phyloP scores from a whole-genome alignment of 2,113 vertebrate genomes.

The Stigmatopora argus region DNA sequence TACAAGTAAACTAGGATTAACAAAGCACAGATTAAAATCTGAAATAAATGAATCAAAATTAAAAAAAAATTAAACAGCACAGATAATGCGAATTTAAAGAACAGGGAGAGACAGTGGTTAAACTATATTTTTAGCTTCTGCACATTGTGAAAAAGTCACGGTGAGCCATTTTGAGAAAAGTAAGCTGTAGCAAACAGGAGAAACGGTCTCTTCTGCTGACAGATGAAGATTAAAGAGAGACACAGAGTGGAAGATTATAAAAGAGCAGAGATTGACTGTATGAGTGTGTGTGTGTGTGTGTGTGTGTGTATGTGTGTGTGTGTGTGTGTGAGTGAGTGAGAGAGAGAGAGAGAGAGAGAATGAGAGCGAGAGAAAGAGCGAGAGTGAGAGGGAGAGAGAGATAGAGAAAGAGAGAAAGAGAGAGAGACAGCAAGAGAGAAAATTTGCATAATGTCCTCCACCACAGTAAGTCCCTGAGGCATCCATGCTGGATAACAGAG shows the following conservation, averaged over 20 bases:
- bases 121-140: not conserved
- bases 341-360: constrained; percentile 34
- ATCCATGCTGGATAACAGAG: constrained; percentile 92
- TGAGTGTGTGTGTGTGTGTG: not conserved
- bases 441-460: constrained; percentile 99
- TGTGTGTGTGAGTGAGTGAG: constrained; percentile 6
- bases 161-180: constrained; percentile 26
- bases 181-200: constrained; percentile 35
- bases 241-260: constrained; percentile 65
- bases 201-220: constrained; percentile 51
- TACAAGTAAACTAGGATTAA: too few species aligned
- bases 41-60: too few species aligned
- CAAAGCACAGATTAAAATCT: too few species aligned
- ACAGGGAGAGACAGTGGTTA: too few species aligned
- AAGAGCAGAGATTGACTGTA: constrained; percentile 51
- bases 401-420: constrained; percentile 46
- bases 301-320: constrained; percentile 5
- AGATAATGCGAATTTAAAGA: too few species aligned
- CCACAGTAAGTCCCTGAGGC: constrained; percentile 94
- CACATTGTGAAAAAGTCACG: constrained; percentile 28
- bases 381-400: constrained; percentile 29
- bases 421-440: constrained; percentile 51
- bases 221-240: constrained; percentile 66
- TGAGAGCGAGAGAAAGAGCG: constrained; percentile 29
- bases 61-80: too few species aligned